Conservation (phyloP, 2,797 vertebrate genomes). For the Selene dorsalis region DNA sequence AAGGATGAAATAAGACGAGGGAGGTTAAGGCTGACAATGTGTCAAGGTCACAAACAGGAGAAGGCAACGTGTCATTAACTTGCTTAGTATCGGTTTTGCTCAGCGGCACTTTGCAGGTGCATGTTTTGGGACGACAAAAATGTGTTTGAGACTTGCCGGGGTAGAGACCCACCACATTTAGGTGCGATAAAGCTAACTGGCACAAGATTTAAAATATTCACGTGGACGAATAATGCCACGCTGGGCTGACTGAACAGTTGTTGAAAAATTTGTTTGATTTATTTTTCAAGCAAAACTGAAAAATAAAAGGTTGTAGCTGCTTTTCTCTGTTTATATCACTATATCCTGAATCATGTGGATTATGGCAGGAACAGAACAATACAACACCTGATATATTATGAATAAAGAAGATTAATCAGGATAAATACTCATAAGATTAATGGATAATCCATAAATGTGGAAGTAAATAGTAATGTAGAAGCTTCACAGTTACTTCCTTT, state of each 20-base stretch:
- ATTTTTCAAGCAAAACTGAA: background rate
- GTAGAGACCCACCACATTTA: background rate
- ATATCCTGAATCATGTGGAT: background rate
- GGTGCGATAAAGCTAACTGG: background rate
- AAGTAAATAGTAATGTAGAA: no score
- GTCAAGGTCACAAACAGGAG: constrained; percentile 57
- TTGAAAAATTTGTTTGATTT: background rate
- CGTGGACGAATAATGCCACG: background rate
- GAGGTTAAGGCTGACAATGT: constrained; percentile 13
- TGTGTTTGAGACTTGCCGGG: background rate
- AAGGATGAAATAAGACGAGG: constrained; percentile 30
- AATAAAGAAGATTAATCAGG: background rate
- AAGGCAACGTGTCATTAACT: constrained; percentile 2
- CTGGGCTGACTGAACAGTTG: background rate
- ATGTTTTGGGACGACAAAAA: background rate
- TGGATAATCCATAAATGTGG: background rate
- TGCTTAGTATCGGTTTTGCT: background rate
- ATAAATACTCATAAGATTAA: background rate
- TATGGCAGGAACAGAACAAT: background rate
- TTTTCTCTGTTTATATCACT: background rate
- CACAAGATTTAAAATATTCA: background rate
- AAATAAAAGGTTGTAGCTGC: background rate
- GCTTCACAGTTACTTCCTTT: background rate
- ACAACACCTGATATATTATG: background rate
- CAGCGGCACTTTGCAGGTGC: background rate